These are phyloP conservation scores for Lethocerus indicus DNA, from an alignment of 1,140 invertebrate genomes.

Conservation along the genomic window DNA sequence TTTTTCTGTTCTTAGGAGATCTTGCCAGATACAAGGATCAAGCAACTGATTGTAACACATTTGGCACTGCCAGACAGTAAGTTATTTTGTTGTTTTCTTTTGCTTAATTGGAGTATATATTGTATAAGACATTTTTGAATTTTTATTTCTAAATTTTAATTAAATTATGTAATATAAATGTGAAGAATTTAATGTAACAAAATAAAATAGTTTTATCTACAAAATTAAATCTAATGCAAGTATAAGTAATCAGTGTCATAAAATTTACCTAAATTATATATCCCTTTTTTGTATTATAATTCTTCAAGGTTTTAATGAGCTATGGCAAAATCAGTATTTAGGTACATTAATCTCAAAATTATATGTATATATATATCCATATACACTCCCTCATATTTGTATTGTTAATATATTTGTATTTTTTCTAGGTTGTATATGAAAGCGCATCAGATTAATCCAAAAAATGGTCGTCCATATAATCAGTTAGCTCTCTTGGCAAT, in stretches of 20 bases:
- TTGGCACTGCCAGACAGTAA: conserved; percentile 62
- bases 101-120: conserved; percentile 26
- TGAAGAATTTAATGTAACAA: too few species aligned
- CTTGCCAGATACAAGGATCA: conserved; percentile 77
- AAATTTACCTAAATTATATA: too few species aligned
- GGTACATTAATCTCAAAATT: too few species aligned
- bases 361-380: too few species aligned
- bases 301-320: not conserved
- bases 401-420: not conserved
- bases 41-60: conserved; percentile 66
- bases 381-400: not conserved
- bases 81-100: conserved; percentile 21
- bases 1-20: conserved; percentile 79
- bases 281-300: too few species aligned
- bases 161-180: too few species aligned
- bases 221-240: too few species aligned
- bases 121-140: too few species aligned
- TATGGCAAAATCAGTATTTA: too few species aligned
- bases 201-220: too few species aligned
- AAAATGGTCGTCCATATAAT: conserved; percentile 88
- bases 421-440: conserved; percentile 68
- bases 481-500: conserved; percentile 84
- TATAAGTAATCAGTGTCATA: too few species aligned
- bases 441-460: conserved; percentile 83
- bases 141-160: too few species aligned